Conservation (phyloP, 2,113 vertebrate species). For the Quiscalus mexicanus region DNA sequence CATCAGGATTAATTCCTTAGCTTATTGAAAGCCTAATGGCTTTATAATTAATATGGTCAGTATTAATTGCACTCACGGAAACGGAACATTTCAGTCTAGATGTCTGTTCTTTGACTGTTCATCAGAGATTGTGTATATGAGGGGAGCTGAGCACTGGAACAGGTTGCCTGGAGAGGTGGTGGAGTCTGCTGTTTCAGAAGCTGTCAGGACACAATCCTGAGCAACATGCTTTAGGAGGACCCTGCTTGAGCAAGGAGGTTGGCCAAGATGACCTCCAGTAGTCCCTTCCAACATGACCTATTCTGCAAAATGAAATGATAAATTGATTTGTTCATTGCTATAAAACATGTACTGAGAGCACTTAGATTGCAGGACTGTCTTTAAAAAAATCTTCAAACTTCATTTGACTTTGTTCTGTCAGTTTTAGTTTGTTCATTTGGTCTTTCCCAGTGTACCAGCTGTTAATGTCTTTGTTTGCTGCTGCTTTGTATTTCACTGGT, state of each 20-base stretch:
- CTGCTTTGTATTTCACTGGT: neutral
- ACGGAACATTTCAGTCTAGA: fast-evolving
- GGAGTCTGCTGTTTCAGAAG: neutral
- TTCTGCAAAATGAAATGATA: neutral
- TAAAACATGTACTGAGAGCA: neutral
- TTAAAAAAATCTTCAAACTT: neutral
- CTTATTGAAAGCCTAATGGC: neutral
- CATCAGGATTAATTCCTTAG: neutral
- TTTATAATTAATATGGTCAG: neutral
- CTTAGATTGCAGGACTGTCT: neutral
- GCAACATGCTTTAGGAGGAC: neutral
- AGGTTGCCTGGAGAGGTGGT: neutral
- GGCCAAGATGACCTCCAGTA: neutral
- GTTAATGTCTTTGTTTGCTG: neutral
- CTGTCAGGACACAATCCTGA: neutral
- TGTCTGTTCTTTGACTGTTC: neutral
- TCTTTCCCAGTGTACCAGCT: neutral
- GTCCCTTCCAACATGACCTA: neutral
- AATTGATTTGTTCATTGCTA: neutral
- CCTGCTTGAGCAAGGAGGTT: neutral
- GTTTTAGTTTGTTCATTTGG: neutral
- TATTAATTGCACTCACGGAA: neutral
- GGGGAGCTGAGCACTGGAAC: neutral
- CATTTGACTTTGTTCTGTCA: neutral
- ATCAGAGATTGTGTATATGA: neutral